phyloP scores from a whole-genome alignment of 2,797 vertebrate genomes.

The Parambassis ranga region DNA sequence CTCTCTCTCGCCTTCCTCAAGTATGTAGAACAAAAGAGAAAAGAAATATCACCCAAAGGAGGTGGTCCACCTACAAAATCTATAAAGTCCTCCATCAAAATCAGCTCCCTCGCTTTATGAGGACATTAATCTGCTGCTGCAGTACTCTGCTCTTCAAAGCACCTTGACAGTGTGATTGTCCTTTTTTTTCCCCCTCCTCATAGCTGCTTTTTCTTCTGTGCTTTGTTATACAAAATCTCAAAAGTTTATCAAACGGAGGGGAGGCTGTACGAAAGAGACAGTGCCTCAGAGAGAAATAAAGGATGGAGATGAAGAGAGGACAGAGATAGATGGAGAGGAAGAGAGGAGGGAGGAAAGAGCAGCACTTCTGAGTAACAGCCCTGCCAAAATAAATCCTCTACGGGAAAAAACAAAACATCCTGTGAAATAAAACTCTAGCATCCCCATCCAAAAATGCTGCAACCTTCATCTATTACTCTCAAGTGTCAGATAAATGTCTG shows the following conservation, averaged over 20 bases:
- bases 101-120: slow-evolving; percentile 76
- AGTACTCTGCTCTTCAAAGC: slow-evolving; percentile 79
- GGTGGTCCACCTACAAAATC: slow-evolving; percentile 77
- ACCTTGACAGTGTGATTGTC: slow-evolving; percentile 76
- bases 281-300: slow-evolving; percentile 67
- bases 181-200: slow-evolving; percentile 48
- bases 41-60: slow-evolving; percentile 76
- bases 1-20: slow-evolving; percentile 47
- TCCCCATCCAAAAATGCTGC: slow-evolving; percentile 68
- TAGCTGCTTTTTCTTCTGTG: slow-evolving; percentile 59
- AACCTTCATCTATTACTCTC: slow-evolving; percentile 76
- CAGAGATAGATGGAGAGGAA: slow-evolving; percentile 72
- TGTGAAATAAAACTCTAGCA: slow-evolving; percentile 75
- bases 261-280: slow-evolving; percentile 56
- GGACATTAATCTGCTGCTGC: slow-evolving; percentile 78
- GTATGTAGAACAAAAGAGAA: slow-evolving; percentile 75
- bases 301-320: slow-evolving; percentile 69
- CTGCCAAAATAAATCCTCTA: slow-evolving; percentile 75
- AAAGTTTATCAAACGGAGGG: slow-evolving; percentile 76
- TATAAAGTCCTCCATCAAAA: slow-evolving; percentile 84
- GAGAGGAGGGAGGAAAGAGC: slow-evolving; percentile 66
- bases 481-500: slow-evolving; percentile 73
- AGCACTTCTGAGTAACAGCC: slow-evolving; percentile 68
- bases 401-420: slow-evolving; percentile 75
- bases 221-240: slow-evolving; percentile 75